phyloP scores from a whole-genome alignment of 2,888 invertebrate genomes.

The Pinctada fucata region DNA sequence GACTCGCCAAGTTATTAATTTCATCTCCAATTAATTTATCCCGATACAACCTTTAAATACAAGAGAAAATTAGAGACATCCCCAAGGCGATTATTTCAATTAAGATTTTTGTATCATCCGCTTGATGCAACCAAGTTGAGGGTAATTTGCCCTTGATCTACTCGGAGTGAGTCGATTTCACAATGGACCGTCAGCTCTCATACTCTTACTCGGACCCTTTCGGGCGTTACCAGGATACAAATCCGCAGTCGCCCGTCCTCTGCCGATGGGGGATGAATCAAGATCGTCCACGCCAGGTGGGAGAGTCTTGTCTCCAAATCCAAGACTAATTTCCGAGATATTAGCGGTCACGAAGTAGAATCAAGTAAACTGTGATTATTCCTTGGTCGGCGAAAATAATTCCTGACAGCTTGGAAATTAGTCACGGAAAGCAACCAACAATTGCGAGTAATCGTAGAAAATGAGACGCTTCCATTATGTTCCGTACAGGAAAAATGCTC shows the following conservation, averaged over 20 bases:
- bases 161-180: conserved; percentile 3
- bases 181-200: conserved; percentile 2
- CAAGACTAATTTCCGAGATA: conserved; percentile 23
- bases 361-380: conserved; percentile 23
- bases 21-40: conserved; percentile 34
- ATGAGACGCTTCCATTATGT: neutral
- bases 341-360: conserved; percentile 23
- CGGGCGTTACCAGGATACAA: too few relatives aligned
- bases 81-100: conserved; percentile 35
- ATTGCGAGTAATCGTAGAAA: neutral
- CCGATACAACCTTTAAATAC: conserved; percentile 31
- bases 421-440: conserved; percentile 6
- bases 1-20: conserved; percentile 25
- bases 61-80: conserved; percentile 19
- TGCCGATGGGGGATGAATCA: neutral
- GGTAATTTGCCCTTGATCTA: conserved; percentile 11
- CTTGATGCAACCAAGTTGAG: conserved; percentile 16
- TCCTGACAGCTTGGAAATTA: conserved; percentile 9
- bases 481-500: neutral
- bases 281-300: conserved; percentile 23
- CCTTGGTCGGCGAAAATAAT: neutral
- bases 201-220: too few relatives aligned
- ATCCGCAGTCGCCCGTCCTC: too few relatives aligned
- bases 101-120: conserved; percentile 28
- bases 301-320: conserved; percentile 17